A percentile compares a stretch with the other conserved stretches of the same genome.
phyloP scores from a whole-genome alignment of 92 coral and sea anemone species.

The Phymanthus crucifer region DNA sequence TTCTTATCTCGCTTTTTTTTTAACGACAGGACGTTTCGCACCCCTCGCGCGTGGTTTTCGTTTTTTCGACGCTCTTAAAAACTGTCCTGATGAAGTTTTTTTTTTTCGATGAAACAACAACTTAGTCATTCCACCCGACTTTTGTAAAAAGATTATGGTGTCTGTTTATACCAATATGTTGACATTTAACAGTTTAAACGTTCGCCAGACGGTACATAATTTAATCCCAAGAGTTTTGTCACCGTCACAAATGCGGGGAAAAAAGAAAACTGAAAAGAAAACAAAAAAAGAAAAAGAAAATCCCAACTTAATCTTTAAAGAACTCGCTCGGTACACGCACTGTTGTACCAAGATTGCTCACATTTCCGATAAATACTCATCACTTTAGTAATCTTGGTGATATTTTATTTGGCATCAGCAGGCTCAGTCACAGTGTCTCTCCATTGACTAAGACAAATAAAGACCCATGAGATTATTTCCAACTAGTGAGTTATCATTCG shows the following conservation, averaged over 20 bases:
- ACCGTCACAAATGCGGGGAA: neutral
- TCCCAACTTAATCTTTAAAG: neutral
- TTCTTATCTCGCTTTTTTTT: neutral
- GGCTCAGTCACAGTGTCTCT: slow-evolving; percentile 36
- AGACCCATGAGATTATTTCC: slow-evolving; percentile 13
- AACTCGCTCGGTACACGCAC: neutral
- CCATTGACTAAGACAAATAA: slow-evolving; percentile 11
- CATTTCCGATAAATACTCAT: slow-evolving; percentile 40
- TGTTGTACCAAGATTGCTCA: slow-evolving; percentile 13
- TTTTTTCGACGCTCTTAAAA: neutral
- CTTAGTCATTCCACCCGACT: neutral
- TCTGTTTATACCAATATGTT: neutral
- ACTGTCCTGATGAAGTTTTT: neutral
- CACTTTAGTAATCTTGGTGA: slow-evolving; percentile 30
- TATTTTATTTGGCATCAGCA: slow-evolving; percentile 28
- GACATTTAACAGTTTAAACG: slow-evolving; percentile 5
- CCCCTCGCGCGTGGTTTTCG: neutral
- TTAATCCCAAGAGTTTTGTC: neutral
- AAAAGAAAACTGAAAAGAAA: neutral
- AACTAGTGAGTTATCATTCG: slow-evolving; percentile 8
- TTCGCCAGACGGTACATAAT: neutral
- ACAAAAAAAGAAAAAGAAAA: neutral
- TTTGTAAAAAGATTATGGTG: neutral
- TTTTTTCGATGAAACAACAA: neutral
- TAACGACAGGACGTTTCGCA: neutral